Conservation (phyloP, 2,888 invertebrate genomes). For the Pseudolycoriella hygida region DNA sequence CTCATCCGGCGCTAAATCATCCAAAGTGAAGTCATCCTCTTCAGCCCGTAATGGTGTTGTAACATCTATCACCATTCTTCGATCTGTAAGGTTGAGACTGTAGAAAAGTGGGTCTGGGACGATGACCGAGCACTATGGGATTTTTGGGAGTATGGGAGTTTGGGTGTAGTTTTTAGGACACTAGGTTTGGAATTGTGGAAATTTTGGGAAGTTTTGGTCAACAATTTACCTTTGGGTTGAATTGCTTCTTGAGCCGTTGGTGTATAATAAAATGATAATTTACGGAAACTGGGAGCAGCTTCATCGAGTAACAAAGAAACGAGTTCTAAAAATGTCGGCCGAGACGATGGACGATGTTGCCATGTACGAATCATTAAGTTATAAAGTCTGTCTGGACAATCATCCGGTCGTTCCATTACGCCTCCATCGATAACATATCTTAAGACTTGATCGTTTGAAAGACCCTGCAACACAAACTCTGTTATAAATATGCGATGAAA, state of each 20-base stretch:
- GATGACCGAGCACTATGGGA: not conserved
- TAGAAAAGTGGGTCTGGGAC: not conserved
- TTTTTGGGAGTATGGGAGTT: no score
- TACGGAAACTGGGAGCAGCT: conserved; percentile 37
- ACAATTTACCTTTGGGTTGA: conserved; percentile 19
- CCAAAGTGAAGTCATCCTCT: conserved; percentile 23
- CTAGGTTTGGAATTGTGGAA: no score
- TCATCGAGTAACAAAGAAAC: conserved; percentile 55
- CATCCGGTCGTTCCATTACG: conserved; percentile 88
- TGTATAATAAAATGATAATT: conserved; percentile 44
- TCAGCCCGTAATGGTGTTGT: conserved; percentile 23
- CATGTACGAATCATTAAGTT: conserved; percentile 85
- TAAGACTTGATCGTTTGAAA: conserved; percentile 84
- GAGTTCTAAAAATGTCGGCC: conserved; percentile 75
- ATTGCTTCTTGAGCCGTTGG: conserved; percentile 39
- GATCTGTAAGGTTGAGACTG: not conserved
- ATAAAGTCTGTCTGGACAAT: conserved; percentile 85
- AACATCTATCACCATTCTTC: conserved; percentile 20
- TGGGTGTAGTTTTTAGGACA: no score
- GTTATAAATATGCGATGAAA: no score
- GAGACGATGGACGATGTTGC: conserved; percentile 58
- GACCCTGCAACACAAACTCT: conserved; percentile 45
- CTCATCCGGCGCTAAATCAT: conserved; percentile 16
- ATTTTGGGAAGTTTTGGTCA: no score
- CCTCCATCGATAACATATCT: conserved; percentile 80